These are phyloP conservation scores for Nomia melanderi DNA, from an alignment of 1,140 invertebrate species.

Conservation along the genomic window DNA sequence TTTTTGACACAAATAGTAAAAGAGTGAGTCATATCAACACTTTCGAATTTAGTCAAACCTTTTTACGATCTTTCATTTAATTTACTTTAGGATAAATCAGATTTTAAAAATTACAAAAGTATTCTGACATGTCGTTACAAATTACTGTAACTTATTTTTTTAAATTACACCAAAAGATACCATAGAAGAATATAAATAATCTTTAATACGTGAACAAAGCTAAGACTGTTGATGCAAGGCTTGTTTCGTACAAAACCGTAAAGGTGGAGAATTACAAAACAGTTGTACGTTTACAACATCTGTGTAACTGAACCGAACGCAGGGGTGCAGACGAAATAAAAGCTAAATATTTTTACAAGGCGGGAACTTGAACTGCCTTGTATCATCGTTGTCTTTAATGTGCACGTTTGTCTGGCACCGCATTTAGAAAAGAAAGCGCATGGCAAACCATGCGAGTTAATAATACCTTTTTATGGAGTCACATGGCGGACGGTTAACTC, in stretches of 20 bases:
- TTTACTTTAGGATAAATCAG: too few species aligned
- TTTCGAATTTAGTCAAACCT: not conserved
- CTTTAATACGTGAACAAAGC: not conserved
- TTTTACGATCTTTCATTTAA: too few species aligned
- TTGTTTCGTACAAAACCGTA: not conserved
- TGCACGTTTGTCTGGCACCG: constrained; percentile 1
- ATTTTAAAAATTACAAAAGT: too few species aligned
- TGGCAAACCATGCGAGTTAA: constrained; percentile 24
- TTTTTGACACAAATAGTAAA: constrained; percentile 26
- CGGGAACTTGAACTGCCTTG: constrained; percentile 21
- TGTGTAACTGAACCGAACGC: constrained; percentile 11
- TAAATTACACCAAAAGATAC: too few species aligned
- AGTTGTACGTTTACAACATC: not conserved
- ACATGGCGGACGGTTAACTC: not conserved
- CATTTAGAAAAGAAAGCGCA: constrained; percentile 40
- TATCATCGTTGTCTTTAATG: constrained; percentile 50
- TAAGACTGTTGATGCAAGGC: not conserved
- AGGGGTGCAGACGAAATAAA: constrained; percentile 19
- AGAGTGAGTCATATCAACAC: not conserved
- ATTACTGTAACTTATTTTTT: too few species aligned
- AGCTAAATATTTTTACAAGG: constrained; percentile 47
- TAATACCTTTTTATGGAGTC: constrained; percentile 34
- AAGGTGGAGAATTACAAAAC: not conserved
- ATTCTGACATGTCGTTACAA: too few species aligned
- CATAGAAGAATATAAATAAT: not conserved